phyloP scores from a whole-genome alignment of 2,797 vertebrate species.

The Rhabdomys pumilio region DNA sequence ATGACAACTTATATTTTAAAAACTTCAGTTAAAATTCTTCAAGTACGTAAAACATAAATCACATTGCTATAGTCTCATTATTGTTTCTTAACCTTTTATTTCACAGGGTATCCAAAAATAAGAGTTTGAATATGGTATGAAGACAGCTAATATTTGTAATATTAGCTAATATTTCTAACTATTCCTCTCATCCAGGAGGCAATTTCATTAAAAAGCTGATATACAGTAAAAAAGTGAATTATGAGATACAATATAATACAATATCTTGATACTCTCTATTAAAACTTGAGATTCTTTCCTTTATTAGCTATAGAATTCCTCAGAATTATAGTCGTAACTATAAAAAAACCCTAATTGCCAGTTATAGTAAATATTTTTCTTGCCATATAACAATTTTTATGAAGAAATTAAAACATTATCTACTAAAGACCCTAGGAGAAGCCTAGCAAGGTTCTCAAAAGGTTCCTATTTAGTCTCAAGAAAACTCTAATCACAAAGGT shows the following conservation, averaged over 20 bases:
- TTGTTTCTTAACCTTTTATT: constrained; percentile 10
- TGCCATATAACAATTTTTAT: neutral
- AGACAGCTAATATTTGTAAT: constrained; percentile 2
- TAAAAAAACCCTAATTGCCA: neutral
- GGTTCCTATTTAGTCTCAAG: neutral
- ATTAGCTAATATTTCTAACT: constrained; percentile 14
- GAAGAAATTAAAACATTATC: neutral
- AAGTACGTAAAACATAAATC: neutral
- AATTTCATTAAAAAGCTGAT: constrained; percentile 13
- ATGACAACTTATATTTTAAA: constrained; percentile 9
- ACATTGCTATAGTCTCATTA: neutral
- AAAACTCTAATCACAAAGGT: neutral
- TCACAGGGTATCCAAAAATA: neutral
- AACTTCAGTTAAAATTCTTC: neutral
- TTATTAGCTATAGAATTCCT: neutral
- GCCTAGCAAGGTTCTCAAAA: neutral
- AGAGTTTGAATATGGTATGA: neutral
- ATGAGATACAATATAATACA: neutral
- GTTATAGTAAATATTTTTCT: neutral
- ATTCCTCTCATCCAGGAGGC: neutral
- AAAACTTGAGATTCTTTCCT: constrained; percentile 42
- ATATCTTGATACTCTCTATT: neutral
- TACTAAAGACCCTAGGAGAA: neutral
- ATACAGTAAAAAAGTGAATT: neutral
- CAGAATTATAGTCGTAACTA: neutral